These are phyloP conservation scores for Simalia tracyae DNA, from an alignment of 2,797 vertebrate species.

Conservation along the genomic window DNA sequence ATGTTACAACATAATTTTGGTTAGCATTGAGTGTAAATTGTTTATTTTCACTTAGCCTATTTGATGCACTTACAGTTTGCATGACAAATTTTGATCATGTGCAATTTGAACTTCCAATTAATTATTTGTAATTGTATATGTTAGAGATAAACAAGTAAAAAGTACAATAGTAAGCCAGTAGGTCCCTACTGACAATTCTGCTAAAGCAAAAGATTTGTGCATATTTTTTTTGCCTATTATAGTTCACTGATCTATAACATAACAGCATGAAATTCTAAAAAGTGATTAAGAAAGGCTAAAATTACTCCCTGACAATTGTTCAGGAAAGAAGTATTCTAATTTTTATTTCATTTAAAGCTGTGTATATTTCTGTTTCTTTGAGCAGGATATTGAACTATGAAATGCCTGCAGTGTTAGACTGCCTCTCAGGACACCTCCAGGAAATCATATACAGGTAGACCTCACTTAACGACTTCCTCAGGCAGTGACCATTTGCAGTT, in stretches of 20 bases:
- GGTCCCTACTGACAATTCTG: not conserved
- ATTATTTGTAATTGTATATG: slow-evolving; percentile 21
- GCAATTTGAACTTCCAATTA: slow-evolving; percentile 18
- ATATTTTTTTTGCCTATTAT: not conserved
- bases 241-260: not conserved
- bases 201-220: not conserved
- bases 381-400: not conserved
- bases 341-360: not conserved
- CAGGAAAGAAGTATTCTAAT: not conserved
- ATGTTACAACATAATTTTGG: not conserved
- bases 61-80: not conserved
- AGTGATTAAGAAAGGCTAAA: not conserved
- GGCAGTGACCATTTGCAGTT: not conserved
- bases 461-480: not conserved
- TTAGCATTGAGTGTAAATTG: not conserved
- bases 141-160: slow-evolving; percentile 17
- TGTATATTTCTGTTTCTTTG: not conserved
- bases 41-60: not conserved
- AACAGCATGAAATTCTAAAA: not conserved
- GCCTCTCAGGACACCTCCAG: not conserved
- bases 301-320: not conserved
- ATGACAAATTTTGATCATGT: slow-evolving; percentile 22
- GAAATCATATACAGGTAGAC: not conserved
- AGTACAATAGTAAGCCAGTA: not conserved
- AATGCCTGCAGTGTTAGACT: not conserved